Evolutionary conservation across 2,888 invertebrate species (phyloP), one percentile per base, ranked within the genome.

Genomic region (Chirona hameri): DNA sequence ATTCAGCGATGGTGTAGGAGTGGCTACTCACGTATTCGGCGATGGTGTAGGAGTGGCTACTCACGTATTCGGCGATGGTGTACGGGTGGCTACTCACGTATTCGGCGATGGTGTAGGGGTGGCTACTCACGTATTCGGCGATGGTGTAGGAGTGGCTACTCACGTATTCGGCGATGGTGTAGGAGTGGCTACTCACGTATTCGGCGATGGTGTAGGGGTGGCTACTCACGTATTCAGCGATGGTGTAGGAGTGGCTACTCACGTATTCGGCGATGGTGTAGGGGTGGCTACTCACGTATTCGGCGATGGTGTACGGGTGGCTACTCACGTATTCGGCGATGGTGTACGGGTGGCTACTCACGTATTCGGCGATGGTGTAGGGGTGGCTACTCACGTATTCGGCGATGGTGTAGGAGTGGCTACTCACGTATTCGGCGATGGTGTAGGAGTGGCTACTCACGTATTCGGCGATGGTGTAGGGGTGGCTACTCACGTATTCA

Each of bases 231-330:
- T n/a, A n/a, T n/a, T n/a, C n/a, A n/a, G 97, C 95, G 86, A 99
- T 97, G 24, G 98, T 99, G 87, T 97, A 97, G 0, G 98, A 97
- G 90, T 98, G 97, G 89, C n/a, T n/a, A n/a, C n/a, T n/a, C n/a
- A n/a, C n/a, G n/a, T n/a, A n/a, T n/a, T n/a, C n/a, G n/a, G 97
- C 95, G 86, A 99, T 97, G 24, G 98, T 99, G 87, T 97, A 97
- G 0, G 98, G 97, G 90, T 98, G 97, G 89, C n/a, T n/a, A n/a
- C n/a, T n/a, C n/a, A n/a, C n/a, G n/a, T n/a, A n/a, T n/a, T n/a
- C n/a, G n/a, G 97, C 95, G 86, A 99, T 97, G 24, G 98, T 99
- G 87, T 97, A 97, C 0, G 98, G 97, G 90, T 98, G 97, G 89
- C n/a, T n/a, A n/a, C n/a, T n/a, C n/a, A n/a, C n/a, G n/a, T n/a